Evolutionary conservation across 2,797 vertebrate species (phyloP), one percentile per base, ranked within the genome.

Genomic region (Triplophysa bombifrons): DNA sequence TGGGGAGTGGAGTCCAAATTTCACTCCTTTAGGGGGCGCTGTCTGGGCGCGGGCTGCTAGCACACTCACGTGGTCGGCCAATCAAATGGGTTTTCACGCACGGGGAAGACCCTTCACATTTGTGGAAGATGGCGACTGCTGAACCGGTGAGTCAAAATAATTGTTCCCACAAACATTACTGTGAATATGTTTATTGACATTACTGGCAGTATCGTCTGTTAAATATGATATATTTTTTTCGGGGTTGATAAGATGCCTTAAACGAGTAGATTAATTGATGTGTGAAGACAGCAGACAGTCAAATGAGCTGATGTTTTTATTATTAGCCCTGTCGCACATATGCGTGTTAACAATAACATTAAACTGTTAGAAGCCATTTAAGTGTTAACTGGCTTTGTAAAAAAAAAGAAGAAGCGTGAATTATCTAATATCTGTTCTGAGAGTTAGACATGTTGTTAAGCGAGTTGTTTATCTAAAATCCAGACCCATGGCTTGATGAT

Each of bases 121-220:
- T 89, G 88, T 91, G 87, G 93, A 98, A 97, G 93, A 98, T 98
- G 97, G 97, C 97, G 96, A 92, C 96, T 85, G 96, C 95, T 86
- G 91, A 97, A 89, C 91, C 95, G 96, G 97, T 98, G 93, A 97
- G 96, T 95, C 78, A 56, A 44, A 64, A 53, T 17, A 67, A 73
- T 50, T 34, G 51, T 8, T 9, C 38, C 46, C 13, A 65, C 70
- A 58, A 80, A 67, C 51, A 50, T 6, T 19, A 13, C 19, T 50
- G 14, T 17, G 27, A 22, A 11, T 13, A 6, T 65, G 41, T 65
- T 65, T 30, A 64, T 17, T 16, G 13, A 34, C 22, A 17, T 10
- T 2, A 16, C 1, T 22, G 3, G 5, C 12, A 9, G 53, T 46
- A 34, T 1, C 11, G 20, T 50, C 20, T 22, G 0, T 34, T 48